Evolutionary conservation across 2,797 vertebrate genomes (phyloP), one percentile per base, ranked within the genome.

Genomic region (Cyprinodon diabolis): DNA sequence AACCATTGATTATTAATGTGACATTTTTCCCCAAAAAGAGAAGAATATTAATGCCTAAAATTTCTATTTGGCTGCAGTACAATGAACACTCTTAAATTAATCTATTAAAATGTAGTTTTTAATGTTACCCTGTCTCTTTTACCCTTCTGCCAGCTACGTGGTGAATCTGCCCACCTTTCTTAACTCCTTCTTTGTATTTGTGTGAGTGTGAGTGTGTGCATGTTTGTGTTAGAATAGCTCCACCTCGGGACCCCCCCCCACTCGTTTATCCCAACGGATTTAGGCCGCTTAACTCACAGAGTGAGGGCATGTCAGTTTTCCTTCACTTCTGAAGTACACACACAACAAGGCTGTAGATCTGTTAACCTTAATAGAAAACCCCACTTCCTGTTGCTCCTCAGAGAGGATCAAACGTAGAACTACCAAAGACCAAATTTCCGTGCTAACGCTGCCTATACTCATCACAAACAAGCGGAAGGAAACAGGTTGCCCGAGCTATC

Each of bases 371-470:
- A 48, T 40, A 68, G 12, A 62, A 58, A 62, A 43, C 54, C 66
- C 75, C 84, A 69, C 40, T 23, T 68, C 84, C 81, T 82, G 74
- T 71, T 77, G 66, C 52, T 66, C 83, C 73, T 75, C 68, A 79
- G 69, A 56, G 43, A 81, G 83, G 77, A 86, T 83, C 66, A 77
- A 89, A 86, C 86, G 67, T 77, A 75, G 89, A 87, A 89, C 88
- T 70, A 95, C 93, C 94, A 95, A 95, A 95, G 93, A 95, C 89
- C 89, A 90, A 82, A 88, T 87, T 87, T 80, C 90, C 79, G 90
- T 82, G 90, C 92, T 93, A 88, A 93, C 70, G 91, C 95, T 95
- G 94, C 93, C 94, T 93, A 93, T 83, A 92, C 91, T 92, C 94
- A 93, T 93, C 92, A 93, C 91, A 94, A 95, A 93, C 92, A 92